Conservation (phyloP, 1,140 invertebrate species). For the Solenopsis invicta region DNA sequence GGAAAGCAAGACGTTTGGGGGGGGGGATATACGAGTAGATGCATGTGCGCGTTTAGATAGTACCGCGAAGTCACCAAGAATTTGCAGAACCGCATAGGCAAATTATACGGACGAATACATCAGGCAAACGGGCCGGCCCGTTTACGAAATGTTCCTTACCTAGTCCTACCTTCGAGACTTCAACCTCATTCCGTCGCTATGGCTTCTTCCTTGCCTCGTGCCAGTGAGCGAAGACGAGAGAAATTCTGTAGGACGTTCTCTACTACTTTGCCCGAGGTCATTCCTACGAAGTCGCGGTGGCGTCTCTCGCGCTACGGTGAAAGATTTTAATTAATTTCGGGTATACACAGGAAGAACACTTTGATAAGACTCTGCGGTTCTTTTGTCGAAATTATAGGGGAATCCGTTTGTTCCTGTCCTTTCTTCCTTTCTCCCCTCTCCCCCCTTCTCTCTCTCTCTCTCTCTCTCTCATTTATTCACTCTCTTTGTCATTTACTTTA, state of each 20-base stretch:
- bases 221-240: conserved; percentile 28
- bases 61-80: conserved; percentile 55
- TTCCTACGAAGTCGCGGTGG: conserved; percentile 17
- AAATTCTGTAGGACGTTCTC: conserved; percentile 45
- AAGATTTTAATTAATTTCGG: conserved; percentile 75
- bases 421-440: neutral
- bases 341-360: conserved; percentile 56
- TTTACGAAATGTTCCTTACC: conserved; percentile 65
- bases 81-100: conserved; percentile 69
- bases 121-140: conserved; percentile 42
- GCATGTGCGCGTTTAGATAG: conserved; percentile 25
- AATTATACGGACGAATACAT: conserved; percentile 71
- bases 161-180: conserved; percentile 50
- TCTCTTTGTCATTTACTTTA: conserved; percentile 23
- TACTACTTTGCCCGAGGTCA: conserved; percentile 41
- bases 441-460: neutral
- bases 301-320: conserved; percentile 24
- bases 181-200: conserved; percentile 33
- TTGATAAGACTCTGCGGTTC: conserved; percentile 56
- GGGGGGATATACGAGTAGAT: no score
- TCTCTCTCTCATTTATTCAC: neutral
- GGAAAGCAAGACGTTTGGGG: neutral
- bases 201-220: neutral
- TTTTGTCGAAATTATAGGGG: conserved; percentile 51
- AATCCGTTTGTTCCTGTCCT: conserved; percentile 45